A percentile compares a stretch with the other conserved stretches of the same genome.
Evolutionary conservation across 2,113 vertebrate genomes (phyloP).

Genomic region (Empidonax alnorum): DNA sequence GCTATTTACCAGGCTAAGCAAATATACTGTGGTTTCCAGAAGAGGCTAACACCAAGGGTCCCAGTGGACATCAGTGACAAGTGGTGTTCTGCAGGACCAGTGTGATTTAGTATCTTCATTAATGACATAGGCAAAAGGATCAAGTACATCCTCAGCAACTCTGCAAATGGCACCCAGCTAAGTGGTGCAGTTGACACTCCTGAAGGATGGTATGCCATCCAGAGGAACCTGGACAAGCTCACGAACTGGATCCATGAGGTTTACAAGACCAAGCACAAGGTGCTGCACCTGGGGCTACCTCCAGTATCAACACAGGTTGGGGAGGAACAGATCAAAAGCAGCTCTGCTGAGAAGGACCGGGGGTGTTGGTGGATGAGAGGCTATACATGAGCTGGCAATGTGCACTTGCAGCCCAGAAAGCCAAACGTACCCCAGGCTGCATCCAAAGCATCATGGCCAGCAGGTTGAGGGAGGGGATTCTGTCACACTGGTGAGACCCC

Average conservation of each 20-base stretch:
- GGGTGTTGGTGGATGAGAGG: not conserved
- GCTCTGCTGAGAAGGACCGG: not conserved
- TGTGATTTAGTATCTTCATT: not conserved
- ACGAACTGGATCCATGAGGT: not conserved
- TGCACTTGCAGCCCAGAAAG: not conserved
- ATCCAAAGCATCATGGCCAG: not conserved
- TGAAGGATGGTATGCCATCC: not conserved
- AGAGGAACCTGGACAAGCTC: not conserved
- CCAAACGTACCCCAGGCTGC: not conserved
- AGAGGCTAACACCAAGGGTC: not conserved
- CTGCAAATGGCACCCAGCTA: not conserved
- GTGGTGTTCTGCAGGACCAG: not conserved
- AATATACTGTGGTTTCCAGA: not conserved
- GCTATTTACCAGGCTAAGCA: not conserved
- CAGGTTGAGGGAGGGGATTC: not conserved
- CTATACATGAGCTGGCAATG: not conserved
- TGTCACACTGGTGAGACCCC: not conserved
- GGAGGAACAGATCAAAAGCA: not conserved
- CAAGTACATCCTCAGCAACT: not conserved
- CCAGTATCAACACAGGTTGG: not conserved
- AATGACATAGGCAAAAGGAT: not conserved
- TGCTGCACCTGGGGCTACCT: not conserved
- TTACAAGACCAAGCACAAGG: not conserved
- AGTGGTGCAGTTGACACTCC: not conserved
- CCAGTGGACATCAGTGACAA: not conserved